Evolutionary conservation across 2,888 invertebrate genomes (phyloP).

Genomic region (Clostera curtula): DNA sequence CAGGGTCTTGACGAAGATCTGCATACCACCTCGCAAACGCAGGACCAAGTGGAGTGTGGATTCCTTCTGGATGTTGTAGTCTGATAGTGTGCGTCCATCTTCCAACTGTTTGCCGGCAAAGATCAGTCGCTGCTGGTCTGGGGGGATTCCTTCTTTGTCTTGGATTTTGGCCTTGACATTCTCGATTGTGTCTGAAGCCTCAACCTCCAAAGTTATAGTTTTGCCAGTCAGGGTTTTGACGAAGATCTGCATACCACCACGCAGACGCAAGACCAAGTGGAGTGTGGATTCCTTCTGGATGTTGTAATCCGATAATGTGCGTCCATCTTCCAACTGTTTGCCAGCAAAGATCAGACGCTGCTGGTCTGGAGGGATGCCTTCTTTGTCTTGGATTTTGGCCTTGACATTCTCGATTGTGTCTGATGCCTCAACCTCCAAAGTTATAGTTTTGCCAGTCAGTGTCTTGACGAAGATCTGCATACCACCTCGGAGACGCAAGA

Average conservation of each 20-base stretch:
- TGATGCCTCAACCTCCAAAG: conserved; percentile 21
- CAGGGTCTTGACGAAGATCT: conserved; percentile 23
- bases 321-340: conserved; percentile 27
- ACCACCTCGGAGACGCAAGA: conserved; percentile 26
- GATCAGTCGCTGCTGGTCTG: conserved; percentile 35
- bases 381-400: conserved; percentile 23
- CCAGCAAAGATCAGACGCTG: conserved; percentile 36
- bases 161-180: conserved; percentile 38
- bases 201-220: conserved; percentile 33
- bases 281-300: conserved; percentile 33
- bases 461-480: conserved; percentile 33
- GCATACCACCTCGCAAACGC: conserved; percentile 39
- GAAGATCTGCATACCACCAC: conserved; percentile 34
- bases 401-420: conserved; percentile 25
- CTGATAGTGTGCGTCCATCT: conserved; percentile 26
- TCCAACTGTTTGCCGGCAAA: conserved; percentile 39
- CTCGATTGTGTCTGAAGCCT: conserved; percentile 36
- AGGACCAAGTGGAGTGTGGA: conserved; percentile 31
- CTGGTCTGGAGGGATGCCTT: conserved; percentile 35
- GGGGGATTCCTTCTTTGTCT: conserved; percentile 36
- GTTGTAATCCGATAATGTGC: conserved; percentile 29
- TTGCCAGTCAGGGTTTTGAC: conserved; percentile 30
- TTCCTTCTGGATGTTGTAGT: conserved; percentile 40
- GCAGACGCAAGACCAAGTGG: conserved; percentile 26
- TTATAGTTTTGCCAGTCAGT: conserved; percentile 27